phyloP scores from a whole-genome alignment of 2,797 vertebrate genomes.

The Brotula barbata region DNA sequence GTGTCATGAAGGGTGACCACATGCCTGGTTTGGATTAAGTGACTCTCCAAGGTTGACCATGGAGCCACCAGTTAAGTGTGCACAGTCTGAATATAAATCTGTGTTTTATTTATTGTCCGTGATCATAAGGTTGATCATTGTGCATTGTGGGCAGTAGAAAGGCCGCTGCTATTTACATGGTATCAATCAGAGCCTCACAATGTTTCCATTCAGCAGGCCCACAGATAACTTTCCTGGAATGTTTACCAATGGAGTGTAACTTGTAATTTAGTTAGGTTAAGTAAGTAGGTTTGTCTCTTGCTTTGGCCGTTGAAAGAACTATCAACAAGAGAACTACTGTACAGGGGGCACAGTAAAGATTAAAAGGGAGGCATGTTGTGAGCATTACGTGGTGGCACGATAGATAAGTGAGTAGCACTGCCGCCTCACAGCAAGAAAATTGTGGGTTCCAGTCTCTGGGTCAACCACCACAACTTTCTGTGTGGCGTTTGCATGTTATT shows the following conservation, averaged over 20 bases:
- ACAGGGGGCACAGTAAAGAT: conserved; percentile 5
- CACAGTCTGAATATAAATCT: conserved; percentile 56
- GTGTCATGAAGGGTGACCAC: conserved; percentile 44
- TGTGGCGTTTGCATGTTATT: no score
- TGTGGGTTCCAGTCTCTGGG: no score
- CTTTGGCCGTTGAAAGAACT: conserved; percentile 17
- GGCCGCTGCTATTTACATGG: conserved; percentile 33
- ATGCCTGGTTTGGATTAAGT: conserved; percentile 54
- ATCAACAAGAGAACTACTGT: conserved; percentile 11
- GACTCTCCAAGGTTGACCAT: conserved; percentile 13
- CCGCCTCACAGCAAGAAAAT: no score
- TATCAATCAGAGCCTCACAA: conserved; percentile 41
- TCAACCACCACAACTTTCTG: no score
- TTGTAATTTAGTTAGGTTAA: conserved; percentile 46
- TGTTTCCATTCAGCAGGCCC: conserved; percentile 45
- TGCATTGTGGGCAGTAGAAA: conserved; percentile 52
- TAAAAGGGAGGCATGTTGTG: conserved; percentile 3
- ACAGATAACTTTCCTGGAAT: conserved; percentile 48
- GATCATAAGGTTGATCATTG: conserved; percentile 61
- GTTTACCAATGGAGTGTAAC: conserved; percentile 54
- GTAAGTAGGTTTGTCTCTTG: conserved; percentile 30
- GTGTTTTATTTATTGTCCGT: conserved; percentile 57
- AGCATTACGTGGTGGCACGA: no score
- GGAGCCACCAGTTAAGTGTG: conserved; percentile 36
- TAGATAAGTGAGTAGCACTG: no score